Conservation (phyloP, 2,113 vertebrate species). For the Callipepla californica region DNA sequence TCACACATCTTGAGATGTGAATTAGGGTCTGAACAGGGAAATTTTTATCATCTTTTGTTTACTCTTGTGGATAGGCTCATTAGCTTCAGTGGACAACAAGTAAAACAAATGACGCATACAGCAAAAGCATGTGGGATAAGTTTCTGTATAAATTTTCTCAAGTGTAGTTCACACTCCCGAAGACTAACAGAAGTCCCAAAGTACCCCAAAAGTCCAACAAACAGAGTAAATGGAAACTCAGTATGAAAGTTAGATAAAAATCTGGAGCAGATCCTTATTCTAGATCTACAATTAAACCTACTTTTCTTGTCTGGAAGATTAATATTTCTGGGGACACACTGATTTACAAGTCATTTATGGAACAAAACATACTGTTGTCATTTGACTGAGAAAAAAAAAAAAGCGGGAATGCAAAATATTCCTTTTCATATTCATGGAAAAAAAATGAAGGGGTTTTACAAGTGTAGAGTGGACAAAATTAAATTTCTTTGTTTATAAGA, state of each 20-base stretch:
- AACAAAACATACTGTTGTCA: background rate
- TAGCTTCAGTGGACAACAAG: background rate
- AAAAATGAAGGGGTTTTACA: background rate
- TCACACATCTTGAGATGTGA: conserved; percentile 63
- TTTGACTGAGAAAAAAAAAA: background rate
- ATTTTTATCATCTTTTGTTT: conserved; percentile 50
- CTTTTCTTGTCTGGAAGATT: background rate
- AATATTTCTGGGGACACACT: background rate
- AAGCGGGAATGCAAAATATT: background rate
- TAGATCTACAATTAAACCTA: background rate
- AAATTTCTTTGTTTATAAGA: background rate
- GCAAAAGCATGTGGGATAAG: background rate
- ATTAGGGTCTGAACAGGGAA: conserved; percentile 39
- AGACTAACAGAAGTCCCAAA: background rate
- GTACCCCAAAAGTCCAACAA: background rate
- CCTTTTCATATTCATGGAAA: background rate
- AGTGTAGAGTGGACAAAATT: background rate
- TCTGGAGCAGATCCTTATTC: background rate
- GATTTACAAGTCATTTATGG: background rate
- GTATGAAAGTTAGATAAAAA: background rate
- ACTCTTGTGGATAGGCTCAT: conserved; percentile 45
- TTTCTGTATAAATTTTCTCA: background rate
- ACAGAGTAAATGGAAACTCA: background rate
- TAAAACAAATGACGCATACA: background rate
- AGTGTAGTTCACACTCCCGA: background rate